Evolutionary conservation across 2,797 vertebrate genomes (phyloP).

Genomic region (Ambastaia sidthimunki): DNA sequence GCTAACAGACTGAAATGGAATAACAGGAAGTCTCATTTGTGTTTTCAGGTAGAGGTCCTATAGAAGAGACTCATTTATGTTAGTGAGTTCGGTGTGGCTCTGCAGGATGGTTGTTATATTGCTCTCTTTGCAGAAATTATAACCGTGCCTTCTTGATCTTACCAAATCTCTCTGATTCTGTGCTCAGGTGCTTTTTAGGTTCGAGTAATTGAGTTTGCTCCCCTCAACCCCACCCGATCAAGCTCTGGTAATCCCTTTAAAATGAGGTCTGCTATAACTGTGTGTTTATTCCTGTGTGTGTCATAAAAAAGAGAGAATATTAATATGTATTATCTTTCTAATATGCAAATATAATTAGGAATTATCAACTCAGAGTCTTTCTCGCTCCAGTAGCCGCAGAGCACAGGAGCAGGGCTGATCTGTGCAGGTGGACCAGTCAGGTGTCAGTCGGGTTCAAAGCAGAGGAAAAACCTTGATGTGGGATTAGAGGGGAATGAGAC

Average conservation of each 20-base stretch:
- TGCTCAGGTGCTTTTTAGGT: constrained; percentile 74
- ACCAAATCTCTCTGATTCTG: constrained; percentile 53
- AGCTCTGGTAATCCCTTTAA: constrained; percentile 70
- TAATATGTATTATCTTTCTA: neutral
- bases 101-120: constrained; percentile 8
- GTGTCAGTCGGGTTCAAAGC: constrained; percentile 39
- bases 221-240: constrained; percentile 65
- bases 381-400: neutral
- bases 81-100: neutral
- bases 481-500: constrained; percentile 38
- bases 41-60: neutral
- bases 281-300: constrained; percentile 5
- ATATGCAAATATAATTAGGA: neutral
- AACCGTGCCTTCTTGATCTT: constrained; percentile 27
- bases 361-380: neutral
- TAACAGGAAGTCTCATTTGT: neutral
- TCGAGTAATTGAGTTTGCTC: constrained; percentile 75
- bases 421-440: constrained; percentile 48
- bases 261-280: constrained; percentile 64
- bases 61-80: neutral
- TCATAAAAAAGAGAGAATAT: neutral
- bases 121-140: neutral
- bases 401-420: constrained; percentile 48
- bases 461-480: constrained; percentile 55
- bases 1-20: neutral